Percentiles rank a stretch among this genome's conserved stretches.
Conservation (phyloP, 2,113 vertebrate genomes). For the Acanthisitta chloris region DNA sequence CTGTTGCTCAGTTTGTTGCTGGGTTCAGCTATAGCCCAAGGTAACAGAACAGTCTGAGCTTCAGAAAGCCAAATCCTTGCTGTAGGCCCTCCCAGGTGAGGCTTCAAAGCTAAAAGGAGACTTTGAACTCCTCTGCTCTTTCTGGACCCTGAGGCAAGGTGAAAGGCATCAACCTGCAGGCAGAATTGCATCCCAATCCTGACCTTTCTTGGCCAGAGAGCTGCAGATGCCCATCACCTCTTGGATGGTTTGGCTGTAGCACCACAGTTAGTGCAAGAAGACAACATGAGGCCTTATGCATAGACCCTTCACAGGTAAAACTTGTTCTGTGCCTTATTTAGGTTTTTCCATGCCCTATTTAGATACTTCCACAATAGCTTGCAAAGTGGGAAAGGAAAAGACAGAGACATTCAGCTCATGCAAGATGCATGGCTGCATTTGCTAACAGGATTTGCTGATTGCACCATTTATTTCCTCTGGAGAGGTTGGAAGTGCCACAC, state of each 20-base stretch:
- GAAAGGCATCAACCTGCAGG: neutral
- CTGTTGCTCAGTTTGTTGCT: neutral
- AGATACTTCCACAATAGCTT: neutral
- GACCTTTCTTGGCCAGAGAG: neutral
- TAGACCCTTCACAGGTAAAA: neutral
- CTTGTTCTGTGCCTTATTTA: neutral
- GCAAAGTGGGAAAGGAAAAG: neutral
- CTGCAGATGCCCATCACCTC: neutral
- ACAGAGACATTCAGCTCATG: neutral
- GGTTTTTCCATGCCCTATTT: neutral
- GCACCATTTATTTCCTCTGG: neutral
- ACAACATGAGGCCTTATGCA: neutral
- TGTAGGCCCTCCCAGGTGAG: neutral
- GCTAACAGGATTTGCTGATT: neutral
- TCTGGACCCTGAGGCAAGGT: neutral
- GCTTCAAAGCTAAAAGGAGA: neutral
- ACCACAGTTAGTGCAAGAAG: neutral
- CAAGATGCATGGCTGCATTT: neutral
- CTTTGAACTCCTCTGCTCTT: neutral
- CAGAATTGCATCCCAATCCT: neutral
- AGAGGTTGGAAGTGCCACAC: neutral
- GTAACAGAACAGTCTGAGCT: neutral
- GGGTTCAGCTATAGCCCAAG: neutral
- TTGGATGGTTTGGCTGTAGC: neutral
- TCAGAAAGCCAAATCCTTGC: neutral